Evolutionary conservation across 2,113 vertebrate species (phyloP).

Genomic region (Athene cunicularia): DNA sequence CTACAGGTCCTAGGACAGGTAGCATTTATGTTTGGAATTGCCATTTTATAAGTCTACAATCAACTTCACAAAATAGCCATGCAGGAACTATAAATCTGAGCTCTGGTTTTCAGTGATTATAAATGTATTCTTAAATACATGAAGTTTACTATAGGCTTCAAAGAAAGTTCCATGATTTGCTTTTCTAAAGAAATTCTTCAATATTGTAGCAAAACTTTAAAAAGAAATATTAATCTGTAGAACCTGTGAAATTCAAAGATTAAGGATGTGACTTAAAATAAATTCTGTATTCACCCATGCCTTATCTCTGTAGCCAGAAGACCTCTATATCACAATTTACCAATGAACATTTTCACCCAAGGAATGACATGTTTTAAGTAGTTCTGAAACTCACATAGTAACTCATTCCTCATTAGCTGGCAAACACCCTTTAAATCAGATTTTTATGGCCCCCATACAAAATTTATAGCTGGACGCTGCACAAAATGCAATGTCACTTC

Average conservation of each 20-base stretch:
- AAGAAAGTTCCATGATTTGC: neutral
- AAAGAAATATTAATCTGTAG: neutral
- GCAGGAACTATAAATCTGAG: neutral
- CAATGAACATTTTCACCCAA: neutral
- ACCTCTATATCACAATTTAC: neutral
- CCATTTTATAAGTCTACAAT: neutral
- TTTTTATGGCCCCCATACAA: neutral
- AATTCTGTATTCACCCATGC: neutral
- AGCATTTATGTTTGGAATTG: neutral
- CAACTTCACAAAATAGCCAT: neutral
- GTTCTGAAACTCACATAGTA: neutral
- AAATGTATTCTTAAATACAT: neutral
- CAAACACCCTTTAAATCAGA: neutral
- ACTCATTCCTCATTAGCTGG: neutral
- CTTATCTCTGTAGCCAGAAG: slow-evolving; percentile 46
- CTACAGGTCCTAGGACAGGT: neutral
- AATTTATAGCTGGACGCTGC: neutral
- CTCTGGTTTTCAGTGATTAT: neutral
- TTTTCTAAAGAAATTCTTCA: neutral
- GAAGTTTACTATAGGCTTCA: neutral
- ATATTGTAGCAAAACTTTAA: neutral
- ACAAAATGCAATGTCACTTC: neutral
- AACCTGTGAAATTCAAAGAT: neutral
- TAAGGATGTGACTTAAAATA: slow-evolving; percentile 5
- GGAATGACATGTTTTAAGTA: neutral